phyloP scores from a whole-genome alignment of 2,797 vertebrate genomes.

The Anisognathus igniventris region DNA sequence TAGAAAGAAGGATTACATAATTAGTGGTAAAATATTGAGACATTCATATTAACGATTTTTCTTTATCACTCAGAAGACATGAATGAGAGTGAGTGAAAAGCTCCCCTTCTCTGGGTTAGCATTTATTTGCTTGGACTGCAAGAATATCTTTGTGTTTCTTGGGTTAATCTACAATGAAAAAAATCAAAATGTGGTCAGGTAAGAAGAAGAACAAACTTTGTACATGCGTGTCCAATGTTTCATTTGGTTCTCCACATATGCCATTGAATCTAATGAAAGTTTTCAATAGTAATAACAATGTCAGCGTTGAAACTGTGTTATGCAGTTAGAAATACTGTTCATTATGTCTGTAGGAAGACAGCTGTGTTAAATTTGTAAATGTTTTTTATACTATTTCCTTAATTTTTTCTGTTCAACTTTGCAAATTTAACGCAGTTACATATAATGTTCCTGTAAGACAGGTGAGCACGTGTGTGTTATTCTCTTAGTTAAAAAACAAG shows the following conservation, averaged over 20 bases:
- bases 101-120: background rate
- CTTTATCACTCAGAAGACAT: background rate
- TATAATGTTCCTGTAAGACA: background rate
- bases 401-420: background rate
- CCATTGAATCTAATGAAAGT: background rate
- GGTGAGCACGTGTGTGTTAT: background rate
- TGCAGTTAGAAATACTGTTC: background rate
- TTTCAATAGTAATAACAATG: background rate
- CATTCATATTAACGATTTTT: background rate
- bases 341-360: background rate
- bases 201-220: background rate
- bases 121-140: background rate
- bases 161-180: background rate
- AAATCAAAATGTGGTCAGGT: background rate
- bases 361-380: background rate
- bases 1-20: background rate
- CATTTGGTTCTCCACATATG: background rate
- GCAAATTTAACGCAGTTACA: background rate
- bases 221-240: accelerated
- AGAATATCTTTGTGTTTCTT: background rate
- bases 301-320: background rate
- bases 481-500: background rate
- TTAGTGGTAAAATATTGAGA: background rate
- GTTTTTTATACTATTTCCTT: background rate
- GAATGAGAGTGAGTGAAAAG: background rate